Evolutionary conservation across 2,113 vertebrate species (phyloP), one percentile per base, ranked within the genome.

Genomic region (Melanerpes formicivorus): DNA sequence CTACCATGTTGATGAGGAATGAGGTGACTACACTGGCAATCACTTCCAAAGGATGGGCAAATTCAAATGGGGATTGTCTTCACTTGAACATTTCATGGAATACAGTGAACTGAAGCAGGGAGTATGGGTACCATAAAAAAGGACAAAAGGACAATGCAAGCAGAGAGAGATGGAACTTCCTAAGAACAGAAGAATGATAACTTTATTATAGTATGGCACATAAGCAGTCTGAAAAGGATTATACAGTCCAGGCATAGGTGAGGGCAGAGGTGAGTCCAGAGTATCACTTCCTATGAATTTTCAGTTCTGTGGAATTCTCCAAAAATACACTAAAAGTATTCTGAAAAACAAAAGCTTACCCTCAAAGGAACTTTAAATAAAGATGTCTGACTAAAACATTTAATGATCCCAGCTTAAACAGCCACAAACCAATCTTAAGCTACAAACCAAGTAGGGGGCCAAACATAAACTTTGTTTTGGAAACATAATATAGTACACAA

Each of bases 1-100:
- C 9, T 14, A 18, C 7, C 25, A 6, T 0, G 2, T 2, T 37
- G 1, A 2, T 17, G 22, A 81, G 23, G 17, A 40, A 42, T 34
- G 50, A 66, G 32, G 40, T 18, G 56, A 32, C 30, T 80, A 56
- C 37, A 32, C 7, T 30, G 30, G 14, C 14, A 77, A 52, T 6
- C 60, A 11, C 40, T 40, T 40, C 40, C 40, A 40, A 40, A 40
- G 40, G 40, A 40, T 40, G 40, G 40, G 40, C 40, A 40, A 40
- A 40, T 11, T 40, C 40, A 40, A 40, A 40, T 40, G 40, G 40
- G 40, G 40, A 40, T 40, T 40, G 40, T 40, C 11, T 40, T 40
- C 40, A 40, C 11, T 40, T 40, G 40, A 40, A 40, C 40, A 40
- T 40, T 40, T 40, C 40, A 40, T 40, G 40, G 40, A 40, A 40